Evolutionary conservation across 2,113 vertebrate species (phyloP).

Genomic region (Himantopus leucocephalus): DNA sequence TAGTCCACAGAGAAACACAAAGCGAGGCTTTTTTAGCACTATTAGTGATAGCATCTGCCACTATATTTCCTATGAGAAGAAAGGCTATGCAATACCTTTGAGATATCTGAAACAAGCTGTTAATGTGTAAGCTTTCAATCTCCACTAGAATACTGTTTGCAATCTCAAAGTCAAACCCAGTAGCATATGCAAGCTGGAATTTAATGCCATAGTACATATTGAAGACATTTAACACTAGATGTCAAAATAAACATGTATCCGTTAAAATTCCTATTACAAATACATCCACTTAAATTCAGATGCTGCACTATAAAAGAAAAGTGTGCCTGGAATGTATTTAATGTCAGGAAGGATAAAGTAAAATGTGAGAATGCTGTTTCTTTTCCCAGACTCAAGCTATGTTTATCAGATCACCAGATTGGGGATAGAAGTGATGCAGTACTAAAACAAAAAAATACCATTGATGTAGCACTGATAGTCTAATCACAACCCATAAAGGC

Average conservation of each 20-base stretch:
- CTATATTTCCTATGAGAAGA: not conserved
- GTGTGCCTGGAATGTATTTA: not conserved
- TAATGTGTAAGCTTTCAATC: not conserved
- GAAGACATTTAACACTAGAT: slow-evolving; percentile 36
- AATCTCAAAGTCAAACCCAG: slow-evolving; percentile 6
- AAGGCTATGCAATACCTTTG: not conserved
- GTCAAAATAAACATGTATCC: slow-evolving; percentile 36
- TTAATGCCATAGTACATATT: not conserved
- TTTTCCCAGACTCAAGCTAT: not conserved
- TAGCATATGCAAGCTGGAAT: not conserved
- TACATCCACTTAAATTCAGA: slow-evolving; percentile 19
- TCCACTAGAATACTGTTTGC: not conserved
- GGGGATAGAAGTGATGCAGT: not conserved
- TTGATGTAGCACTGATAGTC: not conserved
- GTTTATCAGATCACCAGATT: not conserved
- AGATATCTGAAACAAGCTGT: slow-evolving; percentile 23
- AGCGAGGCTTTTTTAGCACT: not conserved
- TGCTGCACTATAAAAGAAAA: not conserved
- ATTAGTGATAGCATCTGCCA: not conserved
- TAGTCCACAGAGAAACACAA: not conserved
- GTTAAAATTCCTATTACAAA: slow-evolving; percentile 49
- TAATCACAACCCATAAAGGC: not conserved
- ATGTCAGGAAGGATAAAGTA: not conserved
- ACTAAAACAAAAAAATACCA: not conserved
- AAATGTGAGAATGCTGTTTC: not conserved